Evolutionary conservation across 2,113 vertebrate species (phyloP), one percentile per base, ranked within the genome.

Genomic region (Oreochromis aureus): DNA sequence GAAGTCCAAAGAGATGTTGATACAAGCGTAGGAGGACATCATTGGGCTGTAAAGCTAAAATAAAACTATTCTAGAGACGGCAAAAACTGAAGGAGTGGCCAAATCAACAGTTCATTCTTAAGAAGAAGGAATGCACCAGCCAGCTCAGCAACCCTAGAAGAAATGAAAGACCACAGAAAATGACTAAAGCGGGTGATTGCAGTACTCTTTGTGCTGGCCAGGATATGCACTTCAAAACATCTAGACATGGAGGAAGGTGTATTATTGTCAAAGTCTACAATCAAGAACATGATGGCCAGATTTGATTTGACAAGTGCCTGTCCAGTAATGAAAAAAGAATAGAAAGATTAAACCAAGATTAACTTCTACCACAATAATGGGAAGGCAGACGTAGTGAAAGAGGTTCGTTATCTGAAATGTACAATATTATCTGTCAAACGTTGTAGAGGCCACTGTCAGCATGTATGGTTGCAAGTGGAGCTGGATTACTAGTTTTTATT

Each of bases 201-300:
- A 0, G 9, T 76, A 76, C 9, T 76, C 22, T 73, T 73, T 73
- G n/a, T 76, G 41, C n/a, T 48, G 69, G 15, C 24, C 22, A 76
- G 24, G 22, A 48, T 30, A 30, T 48, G 24, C 41, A 0, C 6
- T 18, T 48, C 46, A 76, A 44, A 76, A 76, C 41, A 48, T 76
- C 41, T 76, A 48, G 22, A 76, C 22, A 46, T 18, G 15, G 39
- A 73, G 22, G 69, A 24, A 11, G 41, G 41, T 76, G 69, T 46
- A 18, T 30, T 48, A 48, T 76, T 76, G 41, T 76, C 69, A 76
- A 3, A 76, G 15, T 48, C 41, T 76, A 76, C 9, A 76, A 76
- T 76, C 15, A 46, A 76, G 24, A 76, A 48, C 16, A 51, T 2
- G 16, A 19, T 18, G 10, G 24, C 44, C 15, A 30, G 15, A 76